These are phyloP conservation scores for Porites lutea DNA, from an alignment of 64 coral and sea anemone genomes.

Conservation along the genomic window DNA sequence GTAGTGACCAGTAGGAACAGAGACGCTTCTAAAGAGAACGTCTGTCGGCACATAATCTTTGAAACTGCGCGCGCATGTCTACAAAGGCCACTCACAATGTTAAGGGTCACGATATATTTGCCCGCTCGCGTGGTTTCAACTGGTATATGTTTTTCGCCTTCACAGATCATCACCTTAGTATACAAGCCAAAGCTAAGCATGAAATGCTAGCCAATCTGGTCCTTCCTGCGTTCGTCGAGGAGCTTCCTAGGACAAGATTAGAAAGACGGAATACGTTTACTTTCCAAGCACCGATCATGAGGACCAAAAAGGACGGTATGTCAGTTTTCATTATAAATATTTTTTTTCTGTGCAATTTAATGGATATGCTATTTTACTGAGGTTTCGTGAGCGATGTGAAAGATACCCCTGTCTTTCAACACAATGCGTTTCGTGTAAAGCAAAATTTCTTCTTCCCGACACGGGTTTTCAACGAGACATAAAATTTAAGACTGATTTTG, in stretches of 20 bases:
- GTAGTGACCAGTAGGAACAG: no score
- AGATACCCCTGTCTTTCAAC: no score
- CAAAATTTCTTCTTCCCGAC: no score
- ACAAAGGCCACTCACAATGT: neutral
- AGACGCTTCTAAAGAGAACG: no score
- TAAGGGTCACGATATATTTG: conserved; percentile 7
- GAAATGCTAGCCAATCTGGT: conserved; percentile 92
- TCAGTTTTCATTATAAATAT: neutral
- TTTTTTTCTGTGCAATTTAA: no score
- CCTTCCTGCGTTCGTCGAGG: conserved; percentile 62
- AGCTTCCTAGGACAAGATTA: conserved; percentile 11
- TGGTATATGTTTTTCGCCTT: conserved; percentile 3
- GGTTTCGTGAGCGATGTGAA: no score
- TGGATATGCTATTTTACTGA: no score
- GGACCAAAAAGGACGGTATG: conserved; percentile 86
- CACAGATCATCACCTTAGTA: conserved; percentile 88
- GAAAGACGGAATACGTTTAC: conserved; percentile 80
- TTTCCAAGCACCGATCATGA: conserved; percentile 65
- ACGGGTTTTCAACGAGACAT: no score
- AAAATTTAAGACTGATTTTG: no score
- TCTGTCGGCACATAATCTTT: no score
- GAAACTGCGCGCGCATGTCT: neutral
- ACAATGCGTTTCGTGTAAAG: no score
- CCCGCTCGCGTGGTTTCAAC: neutral
- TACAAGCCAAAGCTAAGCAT: conserved; percentile 89